Evolutionary conservation across 2,797 vertebrate species (phyloP).

Genomic region (Coccyzus lansbergi): DNA sequence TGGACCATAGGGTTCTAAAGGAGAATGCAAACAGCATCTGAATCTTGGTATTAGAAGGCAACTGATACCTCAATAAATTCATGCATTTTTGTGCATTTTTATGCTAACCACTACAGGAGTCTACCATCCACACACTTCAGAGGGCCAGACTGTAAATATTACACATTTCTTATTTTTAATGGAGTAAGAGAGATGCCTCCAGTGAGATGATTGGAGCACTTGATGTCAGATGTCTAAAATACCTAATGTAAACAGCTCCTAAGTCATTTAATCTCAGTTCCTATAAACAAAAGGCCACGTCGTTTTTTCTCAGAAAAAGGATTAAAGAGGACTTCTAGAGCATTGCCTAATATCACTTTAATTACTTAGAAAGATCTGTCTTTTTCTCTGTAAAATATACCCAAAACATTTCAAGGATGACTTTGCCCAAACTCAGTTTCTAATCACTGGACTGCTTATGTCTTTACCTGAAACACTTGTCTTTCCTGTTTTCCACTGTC

Average conservation of each 20-base stretch:
- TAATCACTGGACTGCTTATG: rapidly evolving
- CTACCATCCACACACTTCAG: background rate
- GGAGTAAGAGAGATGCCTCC: background rate
- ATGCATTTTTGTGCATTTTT: background rate
- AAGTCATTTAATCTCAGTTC: conserved; percentile 29
- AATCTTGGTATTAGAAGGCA: background rate
- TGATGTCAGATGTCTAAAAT: background rate
- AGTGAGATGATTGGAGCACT: background rate
- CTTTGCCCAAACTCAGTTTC: background rate
- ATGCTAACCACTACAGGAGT: background rate
- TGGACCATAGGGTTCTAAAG: background rate
- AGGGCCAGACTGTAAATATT: background rate
- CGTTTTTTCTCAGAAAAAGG: conserved; percentile 28
- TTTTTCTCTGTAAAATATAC: background rate
- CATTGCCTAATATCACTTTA: background rate
- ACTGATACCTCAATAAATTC: background rate
- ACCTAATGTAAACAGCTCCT: background rate
- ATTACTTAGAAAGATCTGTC: background rate
- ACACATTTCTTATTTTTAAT: background rate
- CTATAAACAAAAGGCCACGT: conserved; percentile 10
- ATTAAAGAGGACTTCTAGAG: background rate
- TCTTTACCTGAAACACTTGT: background rate
- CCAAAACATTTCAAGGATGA: background rate
- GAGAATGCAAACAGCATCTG: background rate
- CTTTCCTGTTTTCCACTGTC: background rate